Base-by-base conservation (phyloP, 2,888 invertebrate species). In the Dusona sp. region DNA sequence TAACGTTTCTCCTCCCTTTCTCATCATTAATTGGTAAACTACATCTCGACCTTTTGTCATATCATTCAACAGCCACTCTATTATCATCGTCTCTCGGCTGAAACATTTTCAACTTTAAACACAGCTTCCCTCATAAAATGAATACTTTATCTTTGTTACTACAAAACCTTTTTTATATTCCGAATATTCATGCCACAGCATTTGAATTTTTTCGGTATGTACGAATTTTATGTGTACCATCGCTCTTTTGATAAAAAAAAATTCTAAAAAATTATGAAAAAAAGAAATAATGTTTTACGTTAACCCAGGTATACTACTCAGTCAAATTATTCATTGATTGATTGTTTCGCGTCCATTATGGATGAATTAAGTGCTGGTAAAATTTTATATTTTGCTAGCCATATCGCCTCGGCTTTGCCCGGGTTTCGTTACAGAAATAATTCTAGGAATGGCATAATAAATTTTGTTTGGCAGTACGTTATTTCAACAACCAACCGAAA, bases 1-100 rank as follows among this genome's bases (percentile, higher is more conserved):
- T 68, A 74, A 79, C 48, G 45, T 74, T 48, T 79, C 67, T 45
- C 9, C 22, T 64, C 48, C 25, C 51, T 89, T 90, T 72, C 19
- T 25, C 88, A 89, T 89, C 88, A 89, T 91, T 89, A 89, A 91
- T 70, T 19, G 22, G 45, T 51, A 82, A 45, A 79, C 57, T 64
- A 64, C 36, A 54, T 42, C 67, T 78, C 38, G 19, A 25, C 64
- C 16, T 33, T 72, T 51, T 33, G 16, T 8, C 61, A 22, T 65
- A 3, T 51, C 42, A 3, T 51, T n/a, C 51, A 36, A 22, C 33
- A 48, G 33, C 8, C 6, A 33, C 33, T 38, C 48, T 72, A 19
- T 36, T 68, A 45, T 67, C 16, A 70, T 70, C 42, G 42, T 29
- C 51, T 54, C 29, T 73, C 19, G 22, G 22, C 13, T 45, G 22